phyloP scores from a whole-genome alignment of 2,113 vertebrate genomes.

The Vidua chalybeata region DNA sequence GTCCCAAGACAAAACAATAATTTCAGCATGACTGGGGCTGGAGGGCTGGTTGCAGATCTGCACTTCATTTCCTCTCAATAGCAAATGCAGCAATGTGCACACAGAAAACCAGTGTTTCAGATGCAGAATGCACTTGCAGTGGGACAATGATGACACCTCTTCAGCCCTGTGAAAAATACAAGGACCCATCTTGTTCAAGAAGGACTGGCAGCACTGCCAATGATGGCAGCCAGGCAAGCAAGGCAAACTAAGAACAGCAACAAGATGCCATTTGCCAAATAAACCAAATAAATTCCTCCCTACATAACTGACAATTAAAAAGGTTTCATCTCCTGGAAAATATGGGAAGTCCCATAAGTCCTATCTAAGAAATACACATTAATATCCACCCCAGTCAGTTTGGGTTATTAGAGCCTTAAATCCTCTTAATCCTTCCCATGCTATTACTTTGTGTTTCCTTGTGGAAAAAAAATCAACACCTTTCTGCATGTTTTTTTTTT shows the following conservation, averaged over 20 bases:
- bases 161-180: neutral
- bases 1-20: neutral
- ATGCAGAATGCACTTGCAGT: fast-evolving
- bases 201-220: neutral
- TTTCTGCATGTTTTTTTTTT: neutral
- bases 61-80: neutral
- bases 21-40: neutral
- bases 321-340: neutral
- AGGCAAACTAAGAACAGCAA: neutral
- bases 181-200: neutral
- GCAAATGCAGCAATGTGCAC: neutral
- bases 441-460: neutral
- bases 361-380: neutral
- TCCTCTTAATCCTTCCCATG: neutral
- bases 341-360: neutral
- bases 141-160: neutral
- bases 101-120: neutral
- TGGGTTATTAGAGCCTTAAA: neutral
- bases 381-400: neutral
- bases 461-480: neutral
- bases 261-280: neutral
- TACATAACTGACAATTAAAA: neutral
- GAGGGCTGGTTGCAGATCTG: neutral
- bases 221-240: neutral
- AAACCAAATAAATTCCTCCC: neutral